These are phyloP conservation scores for Protonibea diacanthus DNA, from an alignment of 2,797 vertebrate genomes.

Conservation along the genomic window DNA sequence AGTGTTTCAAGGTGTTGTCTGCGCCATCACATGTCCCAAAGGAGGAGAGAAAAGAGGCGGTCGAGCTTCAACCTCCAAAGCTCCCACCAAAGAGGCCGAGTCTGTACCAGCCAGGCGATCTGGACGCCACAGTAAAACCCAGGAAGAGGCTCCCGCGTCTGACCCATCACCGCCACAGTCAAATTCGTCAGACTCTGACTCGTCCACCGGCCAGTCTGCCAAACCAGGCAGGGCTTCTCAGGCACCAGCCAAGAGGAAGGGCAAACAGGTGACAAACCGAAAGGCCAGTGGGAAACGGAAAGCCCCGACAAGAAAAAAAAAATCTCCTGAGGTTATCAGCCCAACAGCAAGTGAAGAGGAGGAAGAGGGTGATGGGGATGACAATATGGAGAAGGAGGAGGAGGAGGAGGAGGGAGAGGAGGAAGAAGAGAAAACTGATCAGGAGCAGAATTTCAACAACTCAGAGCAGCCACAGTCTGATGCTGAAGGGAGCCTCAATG, in stretches of 20 bases:
- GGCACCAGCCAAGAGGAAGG: slow-evolving; percentile 87
- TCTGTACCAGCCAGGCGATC: slow-evolving; percentile 88
- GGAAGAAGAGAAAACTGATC: slow-evolving; percentile 49
- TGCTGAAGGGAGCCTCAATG: slow-evolving; percentile 42
- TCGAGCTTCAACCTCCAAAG: slow-evolving; percentile 89
- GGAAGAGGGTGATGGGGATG: slow-evolving; percentile 49
- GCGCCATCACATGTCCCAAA: slow-evolving; percentile 90
- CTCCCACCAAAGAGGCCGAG: slow-evolving; percentile 87
- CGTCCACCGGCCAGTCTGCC: slow-evolving; percentile 80
- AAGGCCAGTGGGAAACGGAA: slow-evolving; percentile 89
- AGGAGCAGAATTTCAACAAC: slow-evolving; percentile 50
- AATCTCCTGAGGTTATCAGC: slow-evolving; percentile 59
- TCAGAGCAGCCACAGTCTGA: slow-evolving; percentile 53
- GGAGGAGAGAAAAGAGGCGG: slow-evolving; percentile 93
- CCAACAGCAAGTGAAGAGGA: slow-evolving; percentile 72
- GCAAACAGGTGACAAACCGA: slow-evolving; percentile 86
- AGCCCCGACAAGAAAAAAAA: slow-evolving; percentile 75
- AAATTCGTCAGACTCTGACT: slow-evolving; percentile 85
- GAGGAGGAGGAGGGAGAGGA: slow-evolving; percentile 29
- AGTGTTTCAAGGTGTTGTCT: slow-evolving; percentile 90
- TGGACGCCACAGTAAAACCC: slow-evolving; percentile 87
- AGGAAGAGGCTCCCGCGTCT: slow-evolving; percentile 80
- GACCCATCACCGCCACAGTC: slow-evolving; percentile 86
- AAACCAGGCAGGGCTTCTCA: slow-evolving; percentile 81
- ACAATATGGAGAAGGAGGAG: slow-evolving; percentile 26